phyloP scores from a whole-genome alignment of 2,888 invertebrate species.

The Drosophila tanythrix region DNA sequence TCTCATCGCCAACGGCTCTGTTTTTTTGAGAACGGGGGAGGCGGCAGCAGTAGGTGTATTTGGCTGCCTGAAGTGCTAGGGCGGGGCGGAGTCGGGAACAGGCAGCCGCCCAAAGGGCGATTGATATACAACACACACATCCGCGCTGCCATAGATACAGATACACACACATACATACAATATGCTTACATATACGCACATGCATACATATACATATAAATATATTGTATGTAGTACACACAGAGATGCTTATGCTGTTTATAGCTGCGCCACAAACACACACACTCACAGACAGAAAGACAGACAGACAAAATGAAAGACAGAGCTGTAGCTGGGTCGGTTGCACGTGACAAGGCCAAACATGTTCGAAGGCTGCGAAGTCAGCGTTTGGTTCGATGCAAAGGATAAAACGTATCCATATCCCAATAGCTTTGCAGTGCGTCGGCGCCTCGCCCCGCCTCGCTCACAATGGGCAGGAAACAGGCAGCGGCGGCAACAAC shows the following conservation, averaged over 20 bases:
- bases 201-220: not conserved
- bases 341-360: slow-evolving; percentile 61
- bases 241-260: slow-evolving; percentile 66
- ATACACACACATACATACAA: slow-evolving; percentile 27
- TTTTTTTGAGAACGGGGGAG: slow-evolving; percentile 13
- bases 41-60: slow-evolving; percentile 27
- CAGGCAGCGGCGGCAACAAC: slow-evolving; percentile 44
- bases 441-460: slow-evolving; percentile 57
- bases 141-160: slow-evolving; percentile 38
- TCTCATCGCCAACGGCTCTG: slow-evolving; percentile 55
- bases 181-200: not conserved
- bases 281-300: slow-evolving; percentile 5
- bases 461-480: slow-evolving; percentile 60
- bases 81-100: slow-evolving; percentile 23
- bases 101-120: slow-evolving; percentile 59
- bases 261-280: slow-evolving; percentile 49
- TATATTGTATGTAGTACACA: slow-evolving; percentile 22
- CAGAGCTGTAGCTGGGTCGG: slow-evolving; percentile 17
- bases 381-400: slow-evolving; percentile 55
- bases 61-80: slow-evolving; percentile 22
- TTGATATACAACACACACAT: slow-evolving; percentile 66
- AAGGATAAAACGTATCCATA: slow-evolving; percentile 63
- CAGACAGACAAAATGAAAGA: slow-evolving; percentile 26
- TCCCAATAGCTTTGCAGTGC: slow-evolving; percentile 54
- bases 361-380: slow-evolving; percentile 58